Percentiles rank a stretch among this genome's conserved stretches.
phyloP scores from a whole-genome alignment of 2,113 vertebrate species.

The Choloepus hoffmanni region DNA sequence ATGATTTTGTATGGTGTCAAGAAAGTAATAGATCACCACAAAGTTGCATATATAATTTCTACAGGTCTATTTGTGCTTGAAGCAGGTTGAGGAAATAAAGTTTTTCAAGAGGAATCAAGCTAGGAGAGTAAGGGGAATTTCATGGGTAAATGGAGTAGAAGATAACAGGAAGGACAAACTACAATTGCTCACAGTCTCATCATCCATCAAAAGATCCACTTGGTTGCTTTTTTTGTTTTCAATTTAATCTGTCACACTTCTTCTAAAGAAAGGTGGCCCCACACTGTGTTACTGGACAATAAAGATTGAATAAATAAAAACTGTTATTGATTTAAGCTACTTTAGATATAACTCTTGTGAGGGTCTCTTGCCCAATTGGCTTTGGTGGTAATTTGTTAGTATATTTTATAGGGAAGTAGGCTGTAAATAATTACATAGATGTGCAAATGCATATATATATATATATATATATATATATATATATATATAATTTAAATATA shows the following conservation, averaged over 20 bases:
- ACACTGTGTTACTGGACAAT: background rate
- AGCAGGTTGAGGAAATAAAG: background rate
- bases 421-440: background rate
- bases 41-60: background rate
- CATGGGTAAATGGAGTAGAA: background rate
- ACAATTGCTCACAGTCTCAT: background rate
- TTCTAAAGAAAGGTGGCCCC: background rate
- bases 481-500: background rate
- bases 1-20: background rate
- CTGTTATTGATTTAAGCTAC: background rate
- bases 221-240: background rate
- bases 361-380: background rate
- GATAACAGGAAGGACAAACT: background rate
- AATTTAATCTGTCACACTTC: background rate
- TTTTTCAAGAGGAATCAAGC: background rate
- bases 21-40: background rate
- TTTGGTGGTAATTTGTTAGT: background rate
- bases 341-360: background rate
- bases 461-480: background rate
- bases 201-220: background rate
- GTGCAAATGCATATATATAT: background rate
- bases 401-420: background rate
- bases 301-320: background rate
- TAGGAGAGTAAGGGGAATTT: background rate
- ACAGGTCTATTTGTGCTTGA: background rate